Base-by-base conservation (phyloP, 92 coral and sea anemone genomes). In the Epizoanthus stellaris region DNA sequence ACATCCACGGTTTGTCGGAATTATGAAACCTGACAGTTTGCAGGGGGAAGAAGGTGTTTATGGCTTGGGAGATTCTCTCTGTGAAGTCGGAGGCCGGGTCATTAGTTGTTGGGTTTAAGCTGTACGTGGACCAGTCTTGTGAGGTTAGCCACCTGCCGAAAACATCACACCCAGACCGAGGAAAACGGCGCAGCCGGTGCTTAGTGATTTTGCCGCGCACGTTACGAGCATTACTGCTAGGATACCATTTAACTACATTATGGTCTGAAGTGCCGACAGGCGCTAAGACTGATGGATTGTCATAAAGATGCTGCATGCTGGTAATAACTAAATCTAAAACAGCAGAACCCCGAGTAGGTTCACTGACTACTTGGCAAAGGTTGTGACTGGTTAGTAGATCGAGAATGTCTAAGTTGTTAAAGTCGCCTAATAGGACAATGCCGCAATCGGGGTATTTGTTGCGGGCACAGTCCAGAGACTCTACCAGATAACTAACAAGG, bases 101-200 rank as follows among this genome's bases (percentile, higher is more conserved):
- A 23, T 23, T 23, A 23, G 25, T 23, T 23, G 25, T 0, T 23
- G 25, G 25, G 25, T 23, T 23, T 23, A 23, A 23, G 25, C 25
- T 23, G 25, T 23, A 23, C 25, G 25, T 0, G 25, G 25, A 23
- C 25, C 25, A 23, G 53, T 43, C 56, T 13, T 85, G 83, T 12
- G 23, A 43, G 11, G n/a, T 47, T 34, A 61, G 21, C 88, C 84
- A 85, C 38, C 88, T 47, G 36, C 77, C 88, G 30, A 85, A 85
- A 13, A 42, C 76, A 1, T 76, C 60, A 75, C 67, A 17, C 39
- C 57, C 45, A 6, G 82, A 64, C 39, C 47, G 66, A 16, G 84
- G 60, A 34, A 19, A 85, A 52, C 88, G 57, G n/a, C 84, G 79
- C 17, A 76, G 68, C 16, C 23, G 13, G 6, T 30, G 63, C n/a